Conservation (phyloP, 2,797 vertebrate genomes). For the Alosa sapidissima region DNA sequence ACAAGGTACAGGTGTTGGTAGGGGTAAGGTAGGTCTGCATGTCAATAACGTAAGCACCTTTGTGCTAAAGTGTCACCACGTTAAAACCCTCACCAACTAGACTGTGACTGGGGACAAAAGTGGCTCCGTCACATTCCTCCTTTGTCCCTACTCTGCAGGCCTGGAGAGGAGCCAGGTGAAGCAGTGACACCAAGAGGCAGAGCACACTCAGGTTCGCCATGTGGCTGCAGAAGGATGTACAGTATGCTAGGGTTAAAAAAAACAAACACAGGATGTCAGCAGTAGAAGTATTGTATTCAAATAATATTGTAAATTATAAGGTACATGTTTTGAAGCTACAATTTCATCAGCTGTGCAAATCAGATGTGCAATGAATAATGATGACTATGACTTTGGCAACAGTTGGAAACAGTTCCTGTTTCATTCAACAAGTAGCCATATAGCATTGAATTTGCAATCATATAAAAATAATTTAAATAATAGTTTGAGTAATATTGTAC, state of each 20-base stretch:
- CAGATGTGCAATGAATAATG: too few species aligned
- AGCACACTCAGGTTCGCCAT: background rate
- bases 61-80: conserved; percentile 11
- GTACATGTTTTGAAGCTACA: background rate
- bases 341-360: background rate
- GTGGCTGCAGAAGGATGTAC: background rate
- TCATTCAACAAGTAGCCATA: too few species aligned
- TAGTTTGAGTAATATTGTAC: too few species aligned
- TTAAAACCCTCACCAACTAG: conserved; percentile 25
- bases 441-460: too few species aligned
- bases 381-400: too few species aligned
- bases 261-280: background rate
- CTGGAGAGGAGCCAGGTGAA: background rate
- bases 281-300: background rate
- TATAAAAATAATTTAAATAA: too few species aligned
- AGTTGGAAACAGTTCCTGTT: too few species aligned
- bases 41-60: conserved; percentile 21
- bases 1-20: background rate
- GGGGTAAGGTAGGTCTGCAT: background rate
- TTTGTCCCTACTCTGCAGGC: background rate
- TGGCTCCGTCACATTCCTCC: conserved; percentile 3
- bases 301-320: too few species aligned
- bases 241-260: background rate
- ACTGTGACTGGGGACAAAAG: conserved; percentile 28
- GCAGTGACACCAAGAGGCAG: background rate